Conservation (phyloP, 2,888 invertebrate species). For the Nomada goodeniana region DNA sequence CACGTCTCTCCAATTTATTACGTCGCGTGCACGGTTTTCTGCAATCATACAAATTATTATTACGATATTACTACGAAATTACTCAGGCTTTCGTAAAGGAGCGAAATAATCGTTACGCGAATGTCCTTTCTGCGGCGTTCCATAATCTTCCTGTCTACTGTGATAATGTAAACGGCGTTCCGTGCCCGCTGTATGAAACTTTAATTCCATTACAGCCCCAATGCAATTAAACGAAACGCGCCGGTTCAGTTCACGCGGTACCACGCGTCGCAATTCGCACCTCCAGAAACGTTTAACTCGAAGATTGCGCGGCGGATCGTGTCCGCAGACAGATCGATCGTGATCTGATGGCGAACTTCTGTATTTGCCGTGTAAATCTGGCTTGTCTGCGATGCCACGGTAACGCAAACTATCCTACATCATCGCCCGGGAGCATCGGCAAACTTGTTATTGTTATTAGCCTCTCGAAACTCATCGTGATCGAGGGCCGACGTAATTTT, state of each 20-base stretch:
- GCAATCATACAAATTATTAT: too few species aligned
- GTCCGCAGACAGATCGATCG: slow-evolving; percentile 43
- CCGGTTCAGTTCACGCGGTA: neutral
- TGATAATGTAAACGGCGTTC: too few species aligned
- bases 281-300: slow-evolving; percentile 9
- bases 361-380: slow-evolving; percentile 61
- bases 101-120: too few species aligned
- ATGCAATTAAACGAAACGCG: neutral
- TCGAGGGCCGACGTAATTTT: slow-evolving; percentile 65
- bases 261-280: neutral
- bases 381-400: slow-evolving; percentile 54
- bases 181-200: too few species aligned
- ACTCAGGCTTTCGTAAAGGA: too few species aligned
- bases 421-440: slow-evolving; percentile 55
- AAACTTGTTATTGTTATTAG: slow-evolving; percentile 76
- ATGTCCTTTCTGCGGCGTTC: too few species aligned
- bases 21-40: too few species aligned
- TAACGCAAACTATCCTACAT: slow-evolving; percentile 61
- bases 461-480: slow-evolving; percentile 69
- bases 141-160: too few species aligned
- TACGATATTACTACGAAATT: too few species aligned
- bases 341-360: slow-evolving; percentile 62
- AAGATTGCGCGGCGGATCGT: slow-evolving; percentile 31
- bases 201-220: neutral
- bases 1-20: too few species aligned